Percentiles rank a stretch among this genome's conserved stretches.
These are phyloP conservation scores for Eumerus sabulonum DNA, from an alignment of 2,888 invertebrate genomes.

Conservation along the genomic window DNA sequence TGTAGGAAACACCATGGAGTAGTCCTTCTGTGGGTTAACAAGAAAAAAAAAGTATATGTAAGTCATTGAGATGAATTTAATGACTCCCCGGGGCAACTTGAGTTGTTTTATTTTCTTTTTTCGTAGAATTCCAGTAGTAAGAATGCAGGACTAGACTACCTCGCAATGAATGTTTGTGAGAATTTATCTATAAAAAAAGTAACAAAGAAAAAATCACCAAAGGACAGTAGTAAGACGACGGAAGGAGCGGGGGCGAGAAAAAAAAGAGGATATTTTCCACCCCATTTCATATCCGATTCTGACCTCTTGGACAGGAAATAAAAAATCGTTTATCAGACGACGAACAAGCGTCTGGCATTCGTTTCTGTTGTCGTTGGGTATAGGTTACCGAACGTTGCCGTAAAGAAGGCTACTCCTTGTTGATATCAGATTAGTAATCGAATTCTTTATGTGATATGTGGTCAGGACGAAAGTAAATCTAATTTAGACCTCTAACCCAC, in stretches of 20 bases:
- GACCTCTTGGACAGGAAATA: slow-evolving; percentile 44
- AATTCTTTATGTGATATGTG: slow-evolving; percentile 66
- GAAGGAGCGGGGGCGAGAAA: neutral
- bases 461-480: slow-evolving; percentile 68
- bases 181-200: too few species aligned
- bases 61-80: slow-evolving; percentile 65
- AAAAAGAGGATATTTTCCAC: slow-evolving; percentile 54
- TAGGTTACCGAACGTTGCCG: neutral
- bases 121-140: neutral
- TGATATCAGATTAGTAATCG: slow-evolving; percentile 67
- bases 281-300: slow-evolving; percentile 56
- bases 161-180: slow-evolving; percentile 14
- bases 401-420: slow-evolving; percentile 24
- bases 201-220: too few species aligned
- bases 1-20: neutral
- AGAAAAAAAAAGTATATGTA: too few species aligned
- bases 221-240: too few species aligned
- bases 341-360: slow-evolving; percentile 45
- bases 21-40: too few species aligned
- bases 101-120: slow-evolving; percentile 2
- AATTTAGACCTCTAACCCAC: slow-evolving; percentile 60
- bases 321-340: slow-evolving; percentile 61
- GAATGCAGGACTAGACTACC: neutral
- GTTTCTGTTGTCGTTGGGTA: neutral
- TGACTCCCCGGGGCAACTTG: slow-evolving; percentile 57